Conservation (phyloP, 2,888 invertebrate genomes). For the Agonopterix subpropinquella region DNA sequence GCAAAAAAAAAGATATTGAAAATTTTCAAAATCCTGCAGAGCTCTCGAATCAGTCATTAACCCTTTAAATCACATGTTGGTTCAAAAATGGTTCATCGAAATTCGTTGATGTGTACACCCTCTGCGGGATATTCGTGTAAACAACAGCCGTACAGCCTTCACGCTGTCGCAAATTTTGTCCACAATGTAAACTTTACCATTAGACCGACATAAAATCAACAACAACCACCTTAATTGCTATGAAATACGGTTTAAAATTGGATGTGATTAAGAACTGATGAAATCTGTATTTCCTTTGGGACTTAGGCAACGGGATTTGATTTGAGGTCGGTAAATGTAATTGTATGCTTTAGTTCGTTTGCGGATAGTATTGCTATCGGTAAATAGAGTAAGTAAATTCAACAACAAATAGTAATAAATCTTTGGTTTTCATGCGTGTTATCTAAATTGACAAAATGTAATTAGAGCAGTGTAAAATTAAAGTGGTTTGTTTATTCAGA, state of each 20-base stretch:
- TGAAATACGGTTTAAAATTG: slow-evolving; percentile 1
- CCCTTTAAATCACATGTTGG: background rate
- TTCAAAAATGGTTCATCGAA: slow-evolving; percentile 16
- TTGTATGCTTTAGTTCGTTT: slow-evolving; percentile 7
- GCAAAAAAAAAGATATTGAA: too few species aligned
- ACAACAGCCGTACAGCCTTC: slow-evolving; percentile 19
- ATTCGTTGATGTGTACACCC: slow-evolving; percentile 14
- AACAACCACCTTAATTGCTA: background rate
- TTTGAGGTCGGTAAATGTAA: slow-evolving; percentile 10
- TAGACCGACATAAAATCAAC: background rate
- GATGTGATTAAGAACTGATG: background rate
- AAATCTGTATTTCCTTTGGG: slow-evolving; percentile 5
- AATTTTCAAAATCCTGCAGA: too few species aligned
- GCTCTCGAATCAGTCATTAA: too few species aligned
- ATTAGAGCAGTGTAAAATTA: too few species aligned
- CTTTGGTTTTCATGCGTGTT: too few species aligned
- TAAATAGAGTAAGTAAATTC: background rate
- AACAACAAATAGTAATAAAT: too few species aligned
- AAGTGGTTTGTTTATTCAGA: too few species aligned
- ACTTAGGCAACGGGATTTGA: slow-evolving; percentile 8
- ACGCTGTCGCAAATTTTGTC: slow-evolving; percentile 19
- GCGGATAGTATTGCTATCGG: background rate
- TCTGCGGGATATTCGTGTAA: slow-evolving; percentile 20
- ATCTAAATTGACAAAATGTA: too few species aligned
- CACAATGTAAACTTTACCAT: slow-evolving; percentile 13